Conservation (phyloP, 1,140 invertebrate species). For the Caenorhabditis briggsae region DNA sequence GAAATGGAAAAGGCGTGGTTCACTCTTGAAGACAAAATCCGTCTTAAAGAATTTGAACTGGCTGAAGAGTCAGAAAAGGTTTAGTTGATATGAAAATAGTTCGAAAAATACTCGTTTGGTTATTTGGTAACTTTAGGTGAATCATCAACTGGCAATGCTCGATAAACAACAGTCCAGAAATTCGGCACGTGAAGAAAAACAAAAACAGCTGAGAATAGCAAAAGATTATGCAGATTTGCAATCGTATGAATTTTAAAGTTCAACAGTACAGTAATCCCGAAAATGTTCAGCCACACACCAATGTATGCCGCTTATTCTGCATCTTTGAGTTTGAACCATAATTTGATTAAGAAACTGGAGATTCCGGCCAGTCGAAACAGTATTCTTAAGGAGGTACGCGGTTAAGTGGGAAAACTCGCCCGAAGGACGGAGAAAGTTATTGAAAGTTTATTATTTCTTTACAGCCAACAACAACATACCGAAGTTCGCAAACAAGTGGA, state of each 20-base stretch:
- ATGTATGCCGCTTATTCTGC: constrained; percentile 29
- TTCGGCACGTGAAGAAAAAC: neutral
- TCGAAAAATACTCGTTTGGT: neutral
- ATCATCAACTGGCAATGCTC: neutral
- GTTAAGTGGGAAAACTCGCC: neutral
- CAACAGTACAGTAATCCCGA: neutral
- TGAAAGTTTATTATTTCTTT: neutral
- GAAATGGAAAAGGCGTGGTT: constrained; percentile 28
- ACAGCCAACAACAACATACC: neutral
- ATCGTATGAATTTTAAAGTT: constrained; percentile 13
- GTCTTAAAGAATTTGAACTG: constrained; percentile 38
- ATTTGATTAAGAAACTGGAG: neutral
- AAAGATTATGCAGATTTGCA: constrained; percentile 49
- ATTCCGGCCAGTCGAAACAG: neutral
- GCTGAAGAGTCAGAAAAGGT: constrained; percentile 48
- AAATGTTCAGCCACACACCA: constrained; percentile 11
- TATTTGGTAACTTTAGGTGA: neutral
- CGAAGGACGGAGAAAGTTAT: neutral
- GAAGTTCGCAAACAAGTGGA: neutral
- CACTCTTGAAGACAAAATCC: constrained; percentile 18
- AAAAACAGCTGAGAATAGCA: constrained; percentile 15
- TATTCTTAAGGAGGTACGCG: constrained; percentile 9
- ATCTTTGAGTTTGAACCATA: constrained; percentile 29
- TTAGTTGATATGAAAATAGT: neutral
- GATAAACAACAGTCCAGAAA: neutral